Evolutionary conservation across 2,797 vertebrate species (phyloP).

Genomic region (Sebastes minor): DNA sequence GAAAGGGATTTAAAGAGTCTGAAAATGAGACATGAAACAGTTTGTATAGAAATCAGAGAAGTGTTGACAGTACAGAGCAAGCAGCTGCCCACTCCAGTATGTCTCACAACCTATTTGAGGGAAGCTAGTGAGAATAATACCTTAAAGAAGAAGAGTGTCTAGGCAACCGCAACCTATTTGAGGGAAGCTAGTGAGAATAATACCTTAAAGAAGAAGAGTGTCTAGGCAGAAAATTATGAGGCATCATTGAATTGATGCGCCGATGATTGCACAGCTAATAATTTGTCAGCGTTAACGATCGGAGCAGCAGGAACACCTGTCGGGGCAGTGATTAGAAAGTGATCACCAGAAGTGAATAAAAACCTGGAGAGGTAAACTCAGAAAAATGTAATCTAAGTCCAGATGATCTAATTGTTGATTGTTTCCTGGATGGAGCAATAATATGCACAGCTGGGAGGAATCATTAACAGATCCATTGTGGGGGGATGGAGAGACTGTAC

Average conservation of each 20-base stretch:
- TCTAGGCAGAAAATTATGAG: neutral
- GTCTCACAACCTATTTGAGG: neutral
- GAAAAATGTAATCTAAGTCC: neutral
- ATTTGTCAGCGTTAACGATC: constrained; percentile 31
- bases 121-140: neutral
- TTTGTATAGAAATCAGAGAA: neutral
- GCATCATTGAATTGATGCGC: constrained; percentile 1
- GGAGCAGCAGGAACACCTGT: constrained; percentile 33
- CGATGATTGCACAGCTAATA: constrained; percentile 33
- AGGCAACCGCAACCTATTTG: neutral
- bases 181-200: neutral
- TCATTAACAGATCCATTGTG: constrained; percentile 44
- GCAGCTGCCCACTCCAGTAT: neutral
- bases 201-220: neutral
- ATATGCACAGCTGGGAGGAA: constrained; percentile 54
- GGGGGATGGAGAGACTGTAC: neutral
- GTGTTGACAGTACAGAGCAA: neutral
- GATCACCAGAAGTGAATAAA: constrained; percentile 34
- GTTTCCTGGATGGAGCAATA: constrained; percentile 46
- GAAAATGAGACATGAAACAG: neutral
- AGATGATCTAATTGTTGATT: constrained; percentile 43
- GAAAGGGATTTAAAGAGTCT: neutral
- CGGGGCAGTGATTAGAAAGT: constrained; percentile 4
- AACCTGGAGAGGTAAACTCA: constrained; percentile 8
- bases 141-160: neutral